Conservation (phyloP, 1,140 invertebrate species). For the Bombus superbus region DNA sequence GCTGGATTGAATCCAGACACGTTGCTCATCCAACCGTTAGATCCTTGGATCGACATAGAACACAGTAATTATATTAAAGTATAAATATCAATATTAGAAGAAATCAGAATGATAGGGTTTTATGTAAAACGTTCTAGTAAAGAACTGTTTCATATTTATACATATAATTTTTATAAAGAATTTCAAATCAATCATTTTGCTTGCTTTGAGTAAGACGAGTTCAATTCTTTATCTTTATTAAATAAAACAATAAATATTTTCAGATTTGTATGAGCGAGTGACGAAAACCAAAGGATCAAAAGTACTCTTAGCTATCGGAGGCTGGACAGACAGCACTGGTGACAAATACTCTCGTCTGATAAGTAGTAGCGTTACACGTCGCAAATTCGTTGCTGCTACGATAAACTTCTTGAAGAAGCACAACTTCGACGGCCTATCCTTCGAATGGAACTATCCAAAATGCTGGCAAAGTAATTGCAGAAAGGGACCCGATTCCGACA, state of each 20-base stretch:
- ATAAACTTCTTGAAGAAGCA: slow-evolving; percentile 88
- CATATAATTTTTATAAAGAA: no score
- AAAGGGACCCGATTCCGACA: slow-evolving; percentile 90
- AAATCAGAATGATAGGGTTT: not conserved
- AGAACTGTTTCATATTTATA: no score
- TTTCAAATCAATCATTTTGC: not conserved
- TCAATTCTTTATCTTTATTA: not conserved
- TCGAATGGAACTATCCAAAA: slow-evolving; percentile 96
- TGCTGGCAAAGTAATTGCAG: slow-evolving; percentile 96
- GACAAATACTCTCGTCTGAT: slow-evolving; percentile 93
- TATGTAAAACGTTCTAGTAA: no score
- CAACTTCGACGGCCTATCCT: slow-evolving; percentile 91
- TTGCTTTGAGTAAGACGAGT: not conserved
- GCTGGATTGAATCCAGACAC: slow-evolving; percentile 91
- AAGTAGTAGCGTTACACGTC: slow-evolving; percentile 85
- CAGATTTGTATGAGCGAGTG: slow-evolving; percentile 88
- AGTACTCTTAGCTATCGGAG: slow-evolving; percentile 92
- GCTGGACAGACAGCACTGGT: slow-evolving; percentile 93
- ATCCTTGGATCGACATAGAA: slow-evolving; percentile 93
- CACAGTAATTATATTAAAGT: slow-evolving; percentile 86
- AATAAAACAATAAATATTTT: not conserved
- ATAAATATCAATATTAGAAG: not conserved
- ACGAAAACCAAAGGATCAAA: slow-evolving; percentile 86
- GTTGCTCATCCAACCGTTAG: slow-evolving; percentile 89
- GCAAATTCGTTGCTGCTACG: slow-evolving; percentile 87